These are phyloP conservation scores for Steinernema khuongi DNA, from an alignment of 1,140 invertebrate species.

Conservation along the genomic window DNA sequence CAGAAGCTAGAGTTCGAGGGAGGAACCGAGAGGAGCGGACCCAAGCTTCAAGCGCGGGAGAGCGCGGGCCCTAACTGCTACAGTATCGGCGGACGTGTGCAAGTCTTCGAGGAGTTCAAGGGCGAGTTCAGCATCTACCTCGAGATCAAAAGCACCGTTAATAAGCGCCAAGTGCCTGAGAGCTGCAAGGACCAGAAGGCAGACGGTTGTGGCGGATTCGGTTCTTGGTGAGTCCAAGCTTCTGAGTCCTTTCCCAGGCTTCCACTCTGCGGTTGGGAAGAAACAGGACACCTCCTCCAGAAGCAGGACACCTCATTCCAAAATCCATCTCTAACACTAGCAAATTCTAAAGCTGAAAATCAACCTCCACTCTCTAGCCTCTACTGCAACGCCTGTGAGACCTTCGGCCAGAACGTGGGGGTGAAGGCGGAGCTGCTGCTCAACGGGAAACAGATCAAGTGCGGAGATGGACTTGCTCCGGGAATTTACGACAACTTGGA, in stretches of 20 bases:
- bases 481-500: slow-evolving; percentile 57
- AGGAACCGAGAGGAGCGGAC: slow-evolving; percentile 50
- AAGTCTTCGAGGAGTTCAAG: slow-evolving; percentile 52
- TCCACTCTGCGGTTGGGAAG: neutral
- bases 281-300: too few species aligned
- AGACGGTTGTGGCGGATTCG: slow-evolving; percentile 57
- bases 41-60: slow-evolving; percentile 39
- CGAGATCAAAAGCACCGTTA: slow-evolving; percentile 50
- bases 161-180: slow-evolving; percentile 55
- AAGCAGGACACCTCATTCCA: too few species aligned
- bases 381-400: slow-evolving; percentile 57
- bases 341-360: slow-evolving; percentile 4
- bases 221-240: slow-evolving; percentile 45
- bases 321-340: too few species aligned
- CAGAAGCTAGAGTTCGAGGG: slow-evolving; percentile 55
- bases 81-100: slow-evolving; percentile 52
- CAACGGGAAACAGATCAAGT: slow-evolving; percentile 55
- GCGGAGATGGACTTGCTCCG: slow-evolving; percentile 47
- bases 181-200: slow-evolving; percentile 48
- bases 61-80: slow-evolving; percentile 40
- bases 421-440: slow-evolving; percentile 55
- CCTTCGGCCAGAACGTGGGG: slow-evolving; percentile 44
- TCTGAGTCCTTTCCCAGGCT: neutral
- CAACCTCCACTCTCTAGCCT: slow-evolving; percentile 45
- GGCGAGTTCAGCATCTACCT: slow-evolving; percentile 58